phyloP scores from a whole-genome alignment of 2,113 vertebrate genomes.

The Coptodon rendalli region DNA sequence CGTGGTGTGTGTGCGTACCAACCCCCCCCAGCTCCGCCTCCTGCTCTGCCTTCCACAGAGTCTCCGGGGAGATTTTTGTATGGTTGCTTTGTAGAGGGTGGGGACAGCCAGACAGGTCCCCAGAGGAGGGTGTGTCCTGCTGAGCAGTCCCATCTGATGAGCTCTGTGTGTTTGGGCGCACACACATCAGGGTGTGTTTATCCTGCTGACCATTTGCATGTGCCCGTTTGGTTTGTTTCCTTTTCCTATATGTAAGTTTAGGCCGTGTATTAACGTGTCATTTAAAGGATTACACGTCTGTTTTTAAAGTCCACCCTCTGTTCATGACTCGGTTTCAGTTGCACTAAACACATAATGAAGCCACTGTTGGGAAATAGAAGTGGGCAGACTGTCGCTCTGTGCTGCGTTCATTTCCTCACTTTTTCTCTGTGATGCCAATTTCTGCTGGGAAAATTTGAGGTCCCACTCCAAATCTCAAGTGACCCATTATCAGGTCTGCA shows the following conservation, averaged over 20 bases:
- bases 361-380: not conserved
- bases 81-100: constrained; percentile 48
- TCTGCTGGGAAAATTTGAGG: not conserved
- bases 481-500: not conserved
- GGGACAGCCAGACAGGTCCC: constrained; percentile 55
- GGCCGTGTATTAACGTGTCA: not conserved
- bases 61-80: constrained; percentile 45
- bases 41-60: not conserved
- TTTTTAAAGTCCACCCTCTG: not conserved
- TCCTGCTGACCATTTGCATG: not conserved
- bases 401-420: not conserved
- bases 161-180: not conserved
- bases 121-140: constrained; percentile 55
- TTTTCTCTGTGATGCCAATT: not conserved
- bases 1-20: constrained; percentile 40
- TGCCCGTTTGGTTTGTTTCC: not conserved
- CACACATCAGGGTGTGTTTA: constrained; percentile 6
- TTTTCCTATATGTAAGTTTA: not conserved
- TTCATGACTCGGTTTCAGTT: not conserved
- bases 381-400: not conserved
- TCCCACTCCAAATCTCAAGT: not conserved
- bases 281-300: not conserved
- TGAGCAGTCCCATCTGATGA: constrained; percentile 12
- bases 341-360: not conserved
- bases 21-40: constrained; percentile 2